Evolutionary conservation across 1,140 invertebrate genomes (phyloP).

Genomic region (Ostrea denselamellosa): DNA sequence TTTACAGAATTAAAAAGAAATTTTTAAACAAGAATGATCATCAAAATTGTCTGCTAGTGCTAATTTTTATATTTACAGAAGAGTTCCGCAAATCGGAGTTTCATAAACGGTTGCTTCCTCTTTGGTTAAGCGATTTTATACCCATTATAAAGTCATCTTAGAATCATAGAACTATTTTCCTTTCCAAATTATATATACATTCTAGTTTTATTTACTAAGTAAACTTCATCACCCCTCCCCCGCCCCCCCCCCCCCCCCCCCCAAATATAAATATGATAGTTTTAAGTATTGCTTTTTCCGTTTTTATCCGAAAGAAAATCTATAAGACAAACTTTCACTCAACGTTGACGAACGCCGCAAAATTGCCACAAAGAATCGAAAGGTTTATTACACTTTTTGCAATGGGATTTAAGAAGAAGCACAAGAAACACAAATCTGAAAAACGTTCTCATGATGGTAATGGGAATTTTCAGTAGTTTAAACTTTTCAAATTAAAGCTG

Average conservation of each 20-base stretch:
- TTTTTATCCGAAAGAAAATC: slow-evolving; percentile 4
- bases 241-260: too few relatives aligned
- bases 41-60: too few relatives aligned
- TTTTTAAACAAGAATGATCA: too few relatives aligned
- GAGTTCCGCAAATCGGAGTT: neutral
- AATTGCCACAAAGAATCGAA: neutral
- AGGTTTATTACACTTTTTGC: neutral
- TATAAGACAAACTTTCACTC: neutral
- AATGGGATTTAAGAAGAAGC: slow-evolving; percentile 43
- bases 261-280: too few relatives aligned
- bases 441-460: neutral
- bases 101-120: neutral
- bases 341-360: slow-evolving; percentile 9
- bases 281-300: neutral
- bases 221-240: too few relatives aligned
- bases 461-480: neutral
- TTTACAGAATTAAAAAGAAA: too few relatives aligned
- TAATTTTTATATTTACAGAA: neutral
- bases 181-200: too few relatives aligned
- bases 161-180: too few relatives aligned
- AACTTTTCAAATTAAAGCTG: neutral
- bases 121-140: too few relatives aligned
- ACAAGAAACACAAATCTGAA: slow-evolving; percentile 51
- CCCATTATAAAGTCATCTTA: too few relatives aligned
- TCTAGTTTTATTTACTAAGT: too few relatives aligned